A percentile compares a stretch with the other conserved stretches of the same genome.
These are phyloP conservation scores for Pungitius pungitius DNA, from an alignment of 2,113 vertebrate species.

Conservation along the genomic window DNA sequence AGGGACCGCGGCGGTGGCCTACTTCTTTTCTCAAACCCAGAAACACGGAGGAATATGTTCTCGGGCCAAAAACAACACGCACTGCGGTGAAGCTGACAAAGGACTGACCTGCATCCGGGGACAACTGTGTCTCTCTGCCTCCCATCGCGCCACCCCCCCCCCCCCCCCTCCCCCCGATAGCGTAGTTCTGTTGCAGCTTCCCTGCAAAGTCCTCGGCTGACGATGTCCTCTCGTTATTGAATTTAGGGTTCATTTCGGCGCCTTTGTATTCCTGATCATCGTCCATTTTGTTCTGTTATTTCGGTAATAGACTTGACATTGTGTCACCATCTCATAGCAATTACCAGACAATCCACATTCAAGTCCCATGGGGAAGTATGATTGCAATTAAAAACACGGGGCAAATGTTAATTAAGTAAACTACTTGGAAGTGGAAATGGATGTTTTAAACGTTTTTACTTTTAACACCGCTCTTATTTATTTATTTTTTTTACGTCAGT, in stretches of 20 bases:
- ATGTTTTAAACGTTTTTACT: constrained; percentile 74
- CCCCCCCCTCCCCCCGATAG: no score
- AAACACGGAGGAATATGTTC: constrained; percentile 66
- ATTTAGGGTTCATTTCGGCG: constrained; percentile 67
- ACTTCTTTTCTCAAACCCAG: constrained; percentile 76
- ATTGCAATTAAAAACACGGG: constrained; percentile 99
- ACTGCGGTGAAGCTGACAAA: constrained; percentile 51
- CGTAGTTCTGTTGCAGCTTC: neutral
- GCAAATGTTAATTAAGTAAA: constrained; percentile 99
- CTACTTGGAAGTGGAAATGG: constrained; percentile 91
- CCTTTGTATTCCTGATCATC: constrained; percentile 83
- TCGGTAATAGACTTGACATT: constrained; percentile 85
- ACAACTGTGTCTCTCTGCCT: neutral
- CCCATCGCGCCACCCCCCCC: no score
- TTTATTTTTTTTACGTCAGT: constrained; percentile 17
- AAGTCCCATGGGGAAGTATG: constrained; percentile 91
- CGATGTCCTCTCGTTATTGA: constrained; percentile 3
- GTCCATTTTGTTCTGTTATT: constrained; percentile 85
- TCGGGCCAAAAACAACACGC: constrained; percentile 50
- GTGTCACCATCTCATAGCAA: constrained; percentile 95
- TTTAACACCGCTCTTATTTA: constrained; percentile 57
- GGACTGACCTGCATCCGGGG: constrained; percentile 70
- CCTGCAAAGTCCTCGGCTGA: neutral
- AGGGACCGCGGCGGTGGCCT: constrained; percentile 70
- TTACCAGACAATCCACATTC: constrained; percentile 88